Base-by-base conservation (phyloP, 2,113 vertebrate species). In the Sylvia atricapilla region DNA sequence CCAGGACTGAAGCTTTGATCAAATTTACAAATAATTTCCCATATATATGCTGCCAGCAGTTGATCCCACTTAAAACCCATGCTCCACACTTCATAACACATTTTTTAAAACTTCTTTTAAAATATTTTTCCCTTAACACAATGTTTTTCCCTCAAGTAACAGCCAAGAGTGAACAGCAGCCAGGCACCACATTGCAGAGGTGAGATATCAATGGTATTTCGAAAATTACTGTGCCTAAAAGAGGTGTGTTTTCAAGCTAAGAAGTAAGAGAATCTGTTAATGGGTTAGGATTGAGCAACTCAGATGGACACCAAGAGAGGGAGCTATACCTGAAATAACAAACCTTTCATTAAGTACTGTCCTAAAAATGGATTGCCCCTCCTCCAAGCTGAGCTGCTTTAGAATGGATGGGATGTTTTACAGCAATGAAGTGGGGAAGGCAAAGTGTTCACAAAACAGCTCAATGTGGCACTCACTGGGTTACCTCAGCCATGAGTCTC, bases 391-490 rank as follows among this genome's bases (percentile, higher is more conserved):
- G 47, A 55, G 9, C 7, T 69, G n/a, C 6, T 79, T 75, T 44
- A 15, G 25, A n/a, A 70, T 10, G 22, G 69, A 52, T 17, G 13
- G 19, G 44, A 53, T 47, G 30, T 28, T 64, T 76, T n/a, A 31
- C 15, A 77, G 4, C 15, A 33, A 31, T 25, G 16, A 15, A 7
- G 4, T 39, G 3, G 10, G 5, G 4, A 63, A 37, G 5, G 17
- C 1, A 69, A 89, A 89, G 43, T 0, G 4, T 28, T 73, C 30
- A 39, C 55, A 46, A 49, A 84, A 7, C 15, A 70, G 16, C 25
- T 70, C 53, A 43, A 0, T 11, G 22, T 60, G 28, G 25, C 41
- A 69, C 41, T 70, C n/a, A 5, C 2, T 15, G 64, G 6, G 1
- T 43, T 39, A 72, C 20, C 43, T 63, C 44, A 59, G 33, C 11